phyloP scores from a whole-genome alignment of 2,797 vertebrate species.

The Dendrocincla tyrannina region DNA sequence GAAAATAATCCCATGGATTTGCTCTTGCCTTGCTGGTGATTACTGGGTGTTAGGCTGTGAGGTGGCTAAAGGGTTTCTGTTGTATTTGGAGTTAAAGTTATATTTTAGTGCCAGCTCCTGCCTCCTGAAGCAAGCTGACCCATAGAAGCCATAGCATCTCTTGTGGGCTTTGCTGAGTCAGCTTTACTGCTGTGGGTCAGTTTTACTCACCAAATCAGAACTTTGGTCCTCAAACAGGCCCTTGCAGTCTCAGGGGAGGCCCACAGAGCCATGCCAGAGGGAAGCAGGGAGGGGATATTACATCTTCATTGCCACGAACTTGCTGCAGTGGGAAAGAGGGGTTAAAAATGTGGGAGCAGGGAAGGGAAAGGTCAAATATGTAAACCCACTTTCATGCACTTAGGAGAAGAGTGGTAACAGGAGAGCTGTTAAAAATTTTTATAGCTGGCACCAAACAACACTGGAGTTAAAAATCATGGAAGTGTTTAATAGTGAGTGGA shows the following conservation, averaged over 20 bases:
- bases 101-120: neutral
- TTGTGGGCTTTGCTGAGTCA: neutral
- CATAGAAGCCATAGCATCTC: neutral
- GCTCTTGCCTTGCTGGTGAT: neutral
- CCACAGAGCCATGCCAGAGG: neutral
- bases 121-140: neutral
- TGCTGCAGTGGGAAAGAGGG: neutral
- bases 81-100: neutral
- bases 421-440: slow-evolving; percentile 61
- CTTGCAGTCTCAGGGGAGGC: neutral
- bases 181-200: neutral
- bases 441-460: slow-evolving; percentile 62
- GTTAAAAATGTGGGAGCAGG: slow-evolving; percentile 35
- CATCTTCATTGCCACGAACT: neutral
- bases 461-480: slow-evolving; percentile 56
- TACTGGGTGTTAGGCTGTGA: neutral
- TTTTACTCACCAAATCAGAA: neutral
- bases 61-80: neutral
- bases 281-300: neutral
- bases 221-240: neutral
- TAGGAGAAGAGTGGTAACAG: slow-evolving; percentile 58
- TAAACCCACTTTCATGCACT: slow-evolving; percentile 56
- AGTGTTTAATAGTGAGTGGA: slow-evolving; percentile 56
- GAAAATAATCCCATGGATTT: slow-evolving; percentile 38
- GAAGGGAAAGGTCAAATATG: slow-evolving; percentile 50